These are phyloP conservation scores for Montipora sp. DNA, from an alignment of 64 coral and sea anemone species.

Conservation along the genomic window DNA sequence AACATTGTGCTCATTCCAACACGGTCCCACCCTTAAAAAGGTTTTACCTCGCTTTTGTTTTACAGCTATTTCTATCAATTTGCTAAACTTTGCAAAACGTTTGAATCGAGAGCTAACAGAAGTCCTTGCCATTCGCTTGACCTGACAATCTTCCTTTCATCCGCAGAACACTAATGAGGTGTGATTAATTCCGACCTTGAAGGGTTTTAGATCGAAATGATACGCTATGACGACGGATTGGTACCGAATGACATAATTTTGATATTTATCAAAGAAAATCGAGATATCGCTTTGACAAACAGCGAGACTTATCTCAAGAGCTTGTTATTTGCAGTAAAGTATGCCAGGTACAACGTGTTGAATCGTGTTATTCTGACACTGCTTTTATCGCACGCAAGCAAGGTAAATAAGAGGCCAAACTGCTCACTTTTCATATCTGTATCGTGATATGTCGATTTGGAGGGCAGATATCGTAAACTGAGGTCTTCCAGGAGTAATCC, in stretches of 20 bases:
- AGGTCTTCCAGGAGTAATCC: neutral
- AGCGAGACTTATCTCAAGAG: conserved; percentile 50
- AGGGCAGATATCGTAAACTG: neutral
- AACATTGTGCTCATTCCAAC: conserved; percentile 18
- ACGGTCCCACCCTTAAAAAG: neutral
- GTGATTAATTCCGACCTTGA: conserved; percentile 17
- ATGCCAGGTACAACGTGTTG: conserved; percentile 27
- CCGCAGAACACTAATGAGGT: neutral
- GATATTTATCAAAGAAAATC: conserved; percentile 59
- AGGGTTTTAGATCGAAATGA: conserved; percentile 38
- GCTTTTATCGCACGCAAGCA: conserved; percentile 24
- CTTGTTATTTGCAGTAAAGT: conserved; percentile 52
- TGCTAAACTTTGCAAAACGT: neutral
- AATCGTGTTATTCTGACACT: conserved; percentile 25
- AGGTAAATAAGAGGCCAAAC: neutral
- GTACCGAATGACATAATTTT: conserved; percentile 33
- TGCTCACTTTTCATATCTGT: neutral
- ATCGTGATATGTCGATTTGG: conserved; percentile 14
- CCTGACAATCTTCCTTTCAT: too few relatives aligned
- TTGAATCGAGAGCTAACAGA: neutral
- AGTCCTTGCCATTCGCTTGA: too few relatives aligned
- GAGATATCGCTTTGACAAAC: conserved; percentile 48
- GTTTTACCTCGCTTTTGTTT: neutral
- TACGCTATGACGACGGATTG: conserved; percentile 45
- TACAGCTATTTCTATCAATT: neutral